Conservation (phyloP, 2,797 vertebrate genomes). For the Hypotaenidia philippensis region DNA sequence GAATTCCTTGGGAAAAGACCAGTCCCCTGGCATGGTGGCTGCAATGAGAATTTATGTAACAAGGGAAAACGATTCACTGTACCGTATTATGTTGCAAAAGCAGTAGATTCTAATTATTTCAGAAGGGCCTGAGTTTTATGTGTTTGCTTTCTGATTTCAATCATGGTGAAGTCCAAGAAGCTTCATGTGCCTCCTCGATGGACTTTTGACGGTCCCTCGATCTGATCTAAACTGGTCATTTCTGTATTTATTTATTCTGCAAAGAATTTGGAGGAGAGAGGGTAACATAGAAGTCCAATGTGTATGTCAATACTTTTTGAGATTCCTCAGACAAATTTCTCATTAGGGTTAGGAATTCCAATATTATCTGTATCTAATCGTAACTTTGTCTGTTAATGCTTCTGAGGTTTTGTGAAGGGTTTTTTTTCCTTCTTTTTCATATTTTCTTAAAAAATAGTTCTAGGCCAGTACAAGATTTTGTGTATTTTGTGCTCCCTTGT, state of each 20-base stretch:
- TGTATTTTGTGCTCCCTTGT: accelerated
- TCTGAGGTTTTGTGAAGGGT: background rate
- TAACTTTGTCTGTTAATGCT: background rate
- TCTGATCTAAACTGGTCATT: background rate
- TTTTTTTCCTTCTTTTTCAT: background rate
- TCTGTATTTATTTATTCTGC: background rate
- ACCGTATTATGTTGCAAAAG: accelerated
- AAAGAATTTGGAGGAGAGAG: background rate
- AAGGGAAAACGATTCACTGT: background rate
- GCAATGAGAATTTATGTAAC: background rate
- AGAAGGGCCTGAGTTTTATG: background rate
- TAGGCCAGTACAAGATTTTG: background rate
- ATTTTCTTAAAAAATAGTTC: background rate
- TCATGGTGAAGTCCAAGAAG: background rate
- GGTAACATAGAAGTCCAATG: background rate
- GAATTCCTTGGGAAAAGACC: too few species aligned
- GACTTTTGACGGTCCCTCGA: background rate
- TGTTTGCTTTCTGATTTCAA: background rate
- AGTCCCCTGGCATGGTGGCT: background rate
- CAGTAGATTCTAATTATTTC: background rate
- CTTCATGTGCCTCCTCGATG: background rate
- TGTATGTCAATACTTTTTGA: background rate
- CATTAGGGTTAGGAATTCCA: background rate
- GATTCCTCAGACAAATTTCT: background rate
- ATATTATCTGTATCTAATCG: background rate